These are phyloP conservation scores for Drosophila fuyamai DNA, from an alignment of 1,140 invertebrate genomes.

Conservation along the genomic window DNA sequence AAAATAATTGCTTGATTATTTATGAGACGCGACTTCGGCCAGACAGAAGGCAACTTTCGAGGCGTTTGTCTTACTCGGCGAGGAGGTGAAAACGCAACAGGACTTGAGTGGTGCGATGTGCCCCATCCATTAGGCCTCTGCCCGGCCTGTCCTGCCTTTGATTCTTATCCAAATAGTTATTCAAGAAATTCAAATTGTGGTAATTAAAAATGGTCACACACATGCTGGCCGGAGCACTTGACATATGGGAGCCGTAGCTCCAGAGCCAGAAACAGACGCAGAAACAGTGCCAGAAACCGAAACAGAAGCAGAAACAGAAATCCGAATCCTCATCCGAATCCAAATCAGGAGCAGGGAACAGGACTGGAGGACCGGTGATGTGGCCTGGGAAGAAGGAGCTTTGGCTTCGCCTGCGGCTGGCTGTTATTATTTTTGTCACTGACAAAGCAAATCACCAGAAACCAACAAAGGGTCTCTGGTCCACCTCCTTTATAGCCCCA, in stretches of 20 bases:
- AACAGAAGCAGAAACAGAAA: neutral
- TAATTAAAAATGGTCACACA: constrained; percentile 77
- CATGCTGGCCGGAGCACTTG: constrained; percentile 49
- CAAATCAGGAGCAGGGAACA: constrained; percentile 24
- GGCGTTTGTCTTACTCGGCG: constrained; percentile 35
- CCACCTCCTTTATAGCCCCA: neutral
- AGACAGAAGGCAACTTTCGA: constrained; percentile 19
- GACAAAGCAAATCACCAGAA: constrained; percentile 83
- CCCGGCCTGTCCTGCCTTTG: constrained; percentile 10
- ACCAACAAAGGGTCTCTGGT: constrained; percentile 66
- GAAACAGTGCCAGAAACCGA: neutral
- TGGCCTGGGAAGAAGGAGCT: constrained; percentile 15
- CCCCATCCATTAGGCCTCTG: constrained; percentile 12
- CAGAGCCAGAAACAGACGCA: constrained; percentile 4
- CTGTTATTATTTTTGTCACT: constrained; percentile 83
- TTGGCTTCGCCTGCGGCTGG: constrained; percentile 63
- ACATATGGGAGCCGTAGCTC: constrained; percentile 62
- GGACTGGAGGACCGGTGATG: constrained; percentile 17
- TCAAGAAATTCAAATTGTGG: constrained; percentile 82
- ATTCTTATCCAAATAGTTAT: constrained; percentile 80
- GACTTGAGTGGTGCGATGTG: neutral
- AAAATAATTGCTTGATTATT: constrained; percentile 84
- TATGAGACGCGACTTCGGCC: constrained; percentile 70
- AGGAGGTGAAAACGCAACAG: constrained; percentile 24
- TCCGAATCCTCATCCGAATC: constrained; percentile 11